Evolutionary conservation across 1,140 invertebrate species (phyloP), one percentile per base, ranked within the genome.

Genomic region (Cyphomyrmex costatus): DNA sequence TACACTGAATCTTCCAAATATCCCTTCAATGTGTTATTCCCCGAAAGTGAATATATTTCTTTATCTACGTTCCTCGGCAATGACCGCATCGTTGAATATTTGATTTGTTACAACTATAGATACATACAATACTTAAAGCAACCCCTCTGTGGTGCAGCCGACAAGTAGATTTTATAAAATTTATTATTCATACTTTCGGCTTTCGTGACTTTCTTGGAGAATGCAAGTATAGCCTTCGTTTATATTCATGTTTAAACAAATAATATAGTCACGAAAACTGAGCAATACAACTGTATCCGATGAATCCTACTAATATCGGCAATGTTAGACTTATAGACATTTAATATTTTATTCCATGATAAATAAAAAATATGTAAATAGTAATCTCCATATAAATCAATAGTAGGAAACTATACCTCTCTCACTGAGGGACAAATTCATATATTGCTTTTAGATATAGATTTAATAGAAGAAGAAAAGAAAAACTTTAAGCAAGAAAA

Each of bases 331-430:
- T 42, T 10, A 42, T 8, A 42, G 49, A 30, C 27, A 8, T 1
- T 53, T 71, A 71, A 66, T 66, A 51, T 71, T 71, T 7, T 14
- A 71, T 53, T 53, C 30, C 4, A 7, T n/a, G 24, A 30, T 71
- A 71, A 71, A 71, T 53, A 71, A 71, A 71, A 71, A 71, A 71
- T 53, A 51, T 71, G 5, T 1, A 70, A 19, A n/a, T 30, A 65
- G 30, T 8, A 30, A 30, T 71, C 2, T 36, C 27, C n/a, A 49
- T 30, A 30, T 42, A 12, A n/a, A 6, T 8, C n/a, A n/a, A n/a
- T n/a, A 53, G n/a, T 3, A 14, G 4, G 70, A 56, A 73, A 42
- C 30, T 73, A 6, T 36, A n/a, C n/a, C n/a, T 2, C 12, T 36
- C 12, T 56, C 5, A 56, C 27, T n/a, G 3, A 42, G 8, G 27